Evolutionary conservation across 2,888 invertebrate genomes (phyloP).

Genomic region (Metopia argyrocephala): DNA sequence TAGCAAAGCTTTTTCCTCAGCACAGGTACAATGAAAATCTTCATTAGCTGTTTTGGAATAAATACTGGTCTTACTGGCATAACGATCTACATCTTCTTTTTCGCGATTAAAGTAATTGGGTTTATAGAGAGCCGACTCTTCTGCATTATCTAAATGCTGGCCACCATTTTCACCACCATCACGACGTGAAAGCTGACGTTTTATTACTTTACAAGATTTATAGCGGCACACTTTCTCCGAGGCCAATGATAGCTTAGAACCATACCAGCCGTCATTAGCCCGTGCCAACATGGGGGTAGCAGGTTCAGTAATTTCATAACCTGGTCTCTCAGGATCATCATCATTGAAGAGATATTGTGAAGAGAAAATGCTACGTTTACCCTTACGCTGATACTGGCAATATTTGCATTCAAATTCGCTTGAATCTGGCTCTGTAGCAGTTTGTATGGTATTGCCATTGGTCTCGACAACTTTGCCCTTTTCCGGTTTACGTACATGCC

Average conservation of each 20-base stretch:
- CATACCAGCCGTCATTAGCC: conserved; percentile 77
- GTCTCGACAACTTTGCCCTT: conserved; percentile 60
- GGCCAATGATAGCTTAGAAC: conserved; percentile 74
- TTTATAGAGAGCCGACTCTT: conserved; percentile 64
- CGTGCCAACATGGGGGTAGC: conserved; percentile 84
- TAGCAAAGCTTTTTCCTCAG: conserved; percentile 73
- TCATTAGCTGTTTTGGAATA: conserved; percentile 71
- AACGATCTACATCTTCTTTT: conserved; percentile 79
- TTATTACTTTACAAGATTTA: conserved; percentile 58
- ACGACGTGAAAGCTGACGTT: conserved; percentile 68
- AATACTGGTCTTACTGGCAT: conserved; percentile 73
- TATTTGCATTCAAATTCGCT: conserved; percentile 74
- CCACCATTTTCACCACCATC: conserved; percentile 39
- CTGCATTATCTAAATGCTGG: conserved; percentile 44
- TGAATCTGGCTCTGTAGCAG: conserved; percentile 41
- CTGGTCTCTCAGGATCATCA: conserved; percentile 82
- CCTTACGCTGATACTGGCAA: conserved; percentile 71
- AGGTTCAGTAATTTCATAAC: conserved; percentile 84
- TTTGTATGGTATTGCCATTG: conserved; percentile 68
- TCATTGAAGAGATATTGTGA: conserved; percentile 79
- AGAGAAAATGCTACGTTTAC: conserved; percentile 73
- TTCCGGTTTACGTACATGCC: conserved; percentile 81
- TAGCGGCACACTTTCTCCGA: conserved; percentile 67
- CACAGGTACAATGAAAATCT: conserved; percentile 73
- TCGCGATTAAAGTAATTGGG: conserved; percentile 82